Evolutionary conservation across 1,140 invertebrate species (phyloP).

Genomic region (Anoplophora glabripennis): DNA sequence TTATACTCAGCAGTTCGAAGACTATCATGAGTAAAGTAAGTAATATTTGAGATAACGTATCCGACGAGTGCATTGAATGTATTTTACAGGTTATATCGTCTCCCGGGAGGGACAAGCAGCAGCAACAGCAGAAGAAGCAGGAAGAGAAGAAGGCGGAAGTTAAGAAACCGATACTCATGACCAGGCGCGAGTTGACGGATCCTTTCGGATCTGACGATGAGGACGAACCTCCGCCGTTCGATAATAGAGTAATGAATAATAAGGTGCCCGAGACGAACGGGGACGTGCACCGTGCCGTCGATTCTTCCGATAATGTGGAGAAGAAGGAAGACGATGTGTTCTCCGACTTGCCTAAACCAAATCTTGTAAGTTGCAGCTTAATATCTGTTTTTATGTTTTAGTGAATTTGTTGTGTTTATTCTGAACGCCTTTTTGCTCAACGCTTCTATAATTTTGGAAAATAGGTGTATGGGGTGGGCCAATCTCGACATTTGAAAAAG

Average conservation of each 20-base stretch:
- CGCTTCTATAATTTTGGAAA: no score
- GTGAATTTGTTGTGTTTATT: constrained; percentile 7
- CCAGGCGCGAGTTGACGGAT: constrained; percentile 80
- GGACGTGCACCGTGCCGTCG: constrained; percentile 27
- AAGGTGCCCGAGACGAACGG: constrained; percentile 28
- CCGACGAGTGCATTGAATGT: neutral
- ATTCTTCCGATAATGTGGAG: constrained; percentile 23
- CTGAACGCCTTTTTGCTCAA: neutral
- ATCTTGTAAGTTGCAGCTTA: constrained; percentile 41
- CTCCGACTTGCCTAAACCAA: constrained; percentile 49
- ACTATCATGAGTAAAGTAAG: constrained; percentile 72
- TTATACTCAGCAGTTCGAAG: constrained; percentile 72
- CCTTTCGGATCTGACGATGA: constrained; percentile 91
- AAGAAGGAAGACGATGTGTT: constrained; percentile 31
- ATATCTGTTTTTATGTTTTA: constrained; percentile 14
- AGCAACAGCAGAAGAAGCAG: constrained; percentile 26
- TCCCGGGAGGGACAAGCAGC: constrained; percentile 65
- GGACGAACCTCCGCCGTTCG: constrained; percentile 57
- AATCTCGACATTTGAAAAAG: no score
- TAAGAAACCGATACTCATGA: constrained; percentile 70
- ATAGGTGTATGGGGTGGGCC: no score
- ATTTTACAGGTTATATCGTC: constrained; percentile 53
- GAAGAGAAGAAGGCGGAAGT: constrained; percentile 39
- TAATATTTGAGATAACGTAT: neutral
- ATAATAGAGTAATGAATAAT: constrained; percentile 14